Evolutionary conservation across 2,113 vertebrate species (phyloP).

Genomic region (Puntigrus tetrazona): DNA sequence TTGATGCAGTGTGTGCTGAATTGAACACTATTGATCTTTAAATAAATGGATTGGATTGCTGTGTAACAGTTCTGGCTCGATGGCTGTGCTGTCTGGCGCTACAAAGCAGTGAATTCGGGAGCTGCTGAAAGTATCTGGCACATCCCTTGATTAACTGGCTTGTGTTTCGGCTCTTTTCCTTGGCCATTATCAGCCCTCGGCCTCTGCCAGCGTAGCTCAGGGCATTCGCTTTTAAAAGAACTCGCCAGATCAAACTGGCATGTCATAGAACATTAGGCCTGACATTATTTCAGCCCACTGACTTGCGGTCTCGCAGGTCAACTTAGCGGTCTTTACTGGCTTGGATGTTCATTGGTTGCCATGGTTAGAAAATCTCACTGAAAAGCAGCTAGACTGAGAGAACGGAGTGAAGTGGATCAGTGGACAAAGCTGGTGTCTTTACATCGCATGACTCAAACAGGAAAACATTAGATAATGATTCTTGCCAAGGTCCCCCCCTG

Average conservation of each 20-base stretch:
- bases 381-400: constrained; percentile 20
- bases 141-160: constrained; percentile 23
- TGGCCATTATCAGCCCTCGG: constrained; percentile 69
- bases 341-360: constrained; percentile 68
- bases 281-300: constrained; percentile 51
- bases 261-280: constrained; percentile 67
- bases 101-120: constrained; percentile 57
- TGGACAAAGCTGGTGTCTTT: constrained; percentile 63
- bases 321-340: constrained; percentile 58
- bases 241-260: constrained; percentile 66
- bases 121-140: constrained; percentile 60
- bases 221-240: constrained; percentile 63
- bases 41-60: constrained; percentile 43
- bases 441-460: constrained; percentile 50
- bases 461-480: constrained; percentile 53
- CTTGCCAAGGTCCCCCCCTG: constrained; percentile 32
- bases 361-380: constrained; percentile 60
- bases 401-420: constrained; percentile 63
- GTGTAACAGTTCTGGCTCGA: constrained; percentile 36
- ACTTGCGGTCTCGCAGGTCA: constrained; percentile 56
- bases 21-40: constrained; percentile 43
- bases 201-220: constrained; percentile 58
- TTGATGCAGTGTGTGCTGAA: constrained; percentile 25
- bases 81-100: constrained; percentile 26
- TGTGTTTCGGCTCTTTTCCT: constrained; percentile 11